Evolutionary conservation across 2,797 vertebrate genomes (phyloP).

Genomic region (Pagetopsis macropterus): DNA sequence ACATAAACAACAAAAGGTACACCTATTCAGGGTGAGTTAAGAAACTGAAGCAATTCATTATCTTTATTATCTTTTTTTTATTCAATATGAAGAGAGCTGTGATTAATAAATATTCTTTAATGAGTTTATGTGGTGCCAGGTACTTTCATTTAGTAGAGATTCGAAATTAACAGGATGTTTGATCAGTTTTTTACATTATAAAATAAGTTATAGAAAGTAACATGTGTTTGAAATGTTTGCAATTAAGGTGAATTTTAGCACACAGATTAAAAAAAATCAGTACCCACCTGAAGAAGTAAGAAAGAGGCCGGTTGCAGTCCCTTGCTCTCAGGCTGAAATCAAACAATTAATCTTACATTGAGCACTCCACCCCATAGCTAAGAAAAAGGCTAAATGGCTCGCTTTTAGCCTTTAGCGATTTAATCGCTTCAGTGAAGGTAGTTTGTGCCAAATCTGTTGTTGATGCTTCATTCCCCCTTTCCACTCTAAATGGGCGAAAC

Average conservation of each 20-base stretch:
- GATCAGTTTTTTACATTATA: background rate
- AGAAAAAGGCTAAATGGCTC: slow-evolving; percentile 56
- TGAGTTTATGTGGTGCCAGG: background rate
- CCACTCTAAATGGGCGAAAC: slow-evolving; percentile 49
- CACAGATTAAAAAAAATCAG: background rate
- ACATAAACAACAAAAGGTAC: slow-evolving; percentile 32
- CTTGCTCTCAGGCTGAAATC: slow-evolving; percentile 13
- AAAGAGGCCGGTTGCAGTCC: slow-evolving; percentile 23
- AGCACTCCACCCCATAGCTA: slow-evolving; percentile 38
- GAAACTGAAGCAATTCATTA: background rate
- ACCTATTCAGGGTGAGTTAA: background rate
- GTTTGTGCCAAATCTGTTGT: slow-evolving; percentile 65
- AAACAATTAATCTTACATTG: slow-evolving; percentile 57
- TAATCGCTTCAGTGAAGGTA: slow-evolving; percentile 61
- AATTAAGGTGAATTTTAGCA: background rate
- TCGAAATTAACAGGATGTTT: slow-evolving; percentile 1
- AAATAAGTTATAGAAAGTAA: background rate
- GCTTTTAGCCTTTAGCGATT: background rate
- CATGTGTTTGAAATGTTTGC: background rate
- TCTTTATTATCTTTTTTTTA: background rate
- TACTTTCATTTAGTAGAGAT: background rate
- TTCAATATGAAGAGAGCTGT: slow-evolving; percentile 14
- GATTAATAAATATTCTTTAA: slow-evolving; percentile 19
- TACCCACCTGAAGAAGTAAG: background rate
- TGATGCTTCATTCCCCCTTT: slow-evolving; percentile 65